These are phyloP conservation scores for Eugnorisma glareosa DNA, from an alignment of 2,888 invertebrate species.

Conservation along the genomic window DNA sequence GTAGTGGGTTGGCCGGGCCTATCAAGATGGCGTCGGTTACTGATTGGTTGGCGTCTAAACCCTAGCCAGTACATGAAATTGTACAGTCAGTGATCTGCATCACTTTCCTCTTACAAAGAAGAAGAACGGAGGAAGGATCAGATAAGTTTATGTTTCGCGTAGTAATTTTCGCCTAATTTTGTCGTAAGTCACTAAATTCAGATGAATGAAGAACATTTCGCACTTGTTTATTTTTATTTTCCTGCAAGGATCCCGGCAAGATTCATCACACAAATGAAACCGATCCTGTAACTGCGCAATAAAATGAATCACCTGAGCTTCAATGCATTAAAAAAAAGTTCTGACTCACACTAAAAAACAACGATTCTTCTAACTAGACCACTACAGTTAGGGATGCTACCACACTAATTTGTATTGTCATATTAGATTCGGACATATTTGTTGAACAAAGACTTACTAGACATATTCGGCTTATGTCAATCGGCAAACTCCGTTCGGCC, in stretches of 20 bases:
- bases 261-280: slow-evolving; percentile 53
- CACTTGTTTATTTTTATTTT: slow-evolving; percentile 9
- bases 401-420: background rate
- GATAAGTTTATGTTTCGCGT: background rate
- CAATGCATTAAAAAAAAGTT: slow-evolving; percentile 10
- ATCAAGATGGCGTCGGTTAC: slow-evolving; percentile 12
- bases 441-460: background rate
- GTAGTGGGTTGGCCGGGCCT: slow-evolving; percentile 28
- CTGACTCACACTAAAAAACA: slow-evolving; percentile 54
- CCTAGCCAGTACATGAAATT: background rate
- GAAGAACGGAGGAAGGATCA: background rate
- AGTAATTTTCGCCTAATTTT: background rate
- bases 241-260: slow-evolving; percentile 36
- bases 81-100: background rate
- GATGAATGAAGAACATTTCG: background rate
- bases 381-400: slow-evolving; percentile 9
- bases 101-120: background rate
- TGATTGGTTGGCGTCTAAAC: slow-evolving; percentile 16
- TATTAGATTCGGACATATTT: background rate
- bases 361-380: slow-evolving; percentile 37
- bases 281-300: slow-evolving; percentile 48
- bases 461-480: background rate
- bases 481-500: background rate
- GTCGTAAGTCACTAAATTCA: background rate
- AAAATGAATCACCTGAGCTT: slow-evolving; percentile 56